A percentile compares a stretch with the other conserved stretches of the same genome.
These are phyloP conservation scores for Drosophila parthenogenetica DNA, from an alignment of 2,888 invertebrate genomes.

Conservation along the genomic window DNA sequence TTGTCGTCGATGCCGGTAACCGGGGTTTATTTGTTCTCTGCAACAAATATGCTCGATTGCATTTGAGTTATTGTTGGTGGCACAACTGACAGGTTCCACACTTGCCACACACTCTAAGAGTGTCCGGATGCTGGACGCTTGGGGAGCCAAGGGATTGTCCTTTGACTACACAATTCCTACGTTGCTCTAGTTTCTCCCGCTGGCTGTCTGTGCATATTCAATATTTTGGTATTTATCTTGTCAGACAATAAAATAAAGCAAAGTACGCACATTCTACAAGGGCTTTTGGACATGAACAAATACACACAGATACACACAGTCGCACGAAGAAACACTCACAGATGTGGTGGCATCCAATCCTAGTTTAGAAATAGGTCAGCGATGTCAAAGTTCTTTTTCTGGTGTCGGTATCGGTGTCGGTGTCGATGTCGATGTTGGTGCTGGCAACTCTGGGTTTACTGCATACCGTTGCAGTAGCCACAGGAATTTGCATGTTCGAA, in stretches of 20 bases:
- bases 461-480: slow-evolving; percentile 52
- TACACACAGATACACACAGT: slow-evolving; percentile 6
- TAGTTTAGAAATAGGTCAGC: slow-evolving; percentile 53
- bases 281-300: slow-evolving; percentile 28
- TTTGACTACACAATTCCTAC: not conserved
- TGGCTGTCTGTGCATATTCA: slow-evolving; percentile 63
- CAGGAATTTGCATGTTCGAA: slow-evolving; percentile 69
- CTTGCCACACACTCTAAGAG: slow-evolving; percentile 4
- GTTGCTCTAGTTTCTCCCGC: slow-evolving; percentile 20
- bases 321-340: slow-evolving; percentile 2
- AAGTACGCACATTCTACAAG: slow-evolving; percentile 60
- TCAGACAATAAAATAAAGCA: slow-evolving; percentile 82
- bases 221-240: slow-evolving; percentile 81
- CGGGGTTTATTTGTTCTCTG: slow-evolving; percentile 65
- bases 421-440: slow-evolving; percentile 9
- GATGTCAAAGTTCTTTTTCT: slow-evolving; percentile 50
- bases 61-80: slow-evolving; percentile 77
- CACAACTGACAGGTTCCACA: slow-evolving; percentile 46
- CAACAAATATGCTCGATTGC: slow-evolving; percentile 78
- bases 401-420: slow-evolving; percentile 22
- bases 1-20: slow-evolving; percentile 42
- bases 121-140: slow-evolving; percentile 26
- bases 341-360: slow-evolving; percentile 4
- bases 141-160: slow-evolving; percentile 2
- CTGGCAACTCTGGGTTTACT: slow-evolving; percentile 4